Base-by-base conservation (phyloP, 2,113 vertebrate species). In the Toxostoma redivivum region DNA sequence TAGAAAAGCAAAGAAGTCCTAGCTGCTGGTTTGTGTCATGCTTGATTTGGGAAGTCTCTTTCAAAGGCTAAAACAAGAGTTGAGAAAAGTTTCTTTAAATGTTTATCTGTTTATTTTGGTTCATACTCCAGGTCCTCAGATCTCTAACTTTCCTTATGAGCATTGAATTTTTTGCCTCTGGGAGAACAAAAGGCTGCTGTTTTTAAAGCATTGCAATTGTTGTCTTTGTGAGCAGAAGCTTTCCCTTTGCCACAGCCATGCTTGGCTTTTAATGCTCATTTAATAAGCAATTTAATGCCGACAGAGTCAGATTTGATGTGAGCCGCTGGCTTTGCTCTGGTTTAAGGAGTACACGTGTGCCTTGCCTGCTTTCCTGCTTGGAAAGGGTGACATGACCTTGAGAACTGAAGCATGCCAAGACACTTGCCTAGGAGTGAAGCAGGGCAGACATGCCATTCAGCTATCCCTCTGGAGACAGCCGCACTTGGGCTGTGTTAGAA, bases 401-500 rank as follows among this genome's bases (percentile, higher is more conserved):
- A 65, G 56, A 77, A n/a, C 44, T 45, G 82, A 72, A 70, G 56
- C 51, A 66, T 3, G 21, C 67, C 62, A 40, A 74, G 78, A 40
- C 87, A 37, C 40, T 91, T 65, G 64, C 86, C 73, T 56, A 70
- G 72, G 76, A 83, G 82, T 19, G 21, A 58, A 73, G 67, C 40
- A 44, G 38, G 72, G 65, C 78, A 96, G 60, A 74, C 73, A 40
- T 50, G 66, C 73, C 25, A 10, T 91, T 95, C 50, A n/a, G 47
- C 37, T 33, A 15, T 88, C 50, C 85, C 2, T 13, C 54, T 74
- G 77, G 93, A 83, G 86, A 90, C 69, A 81, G 91, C 92, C 89
- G 92, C 78, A 69, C 94, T 96, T 72, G 56, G 51, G 77, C 69
- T 83, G 93, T 95, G 92, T 91, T 96, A 94, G 71, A 95, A 60